A percentile compares a stretch with the other conserved stretches of the same genome.
Conservation (phyloP, 2,113 vertebrate species). For the Takifugu flavidus region DNA sequence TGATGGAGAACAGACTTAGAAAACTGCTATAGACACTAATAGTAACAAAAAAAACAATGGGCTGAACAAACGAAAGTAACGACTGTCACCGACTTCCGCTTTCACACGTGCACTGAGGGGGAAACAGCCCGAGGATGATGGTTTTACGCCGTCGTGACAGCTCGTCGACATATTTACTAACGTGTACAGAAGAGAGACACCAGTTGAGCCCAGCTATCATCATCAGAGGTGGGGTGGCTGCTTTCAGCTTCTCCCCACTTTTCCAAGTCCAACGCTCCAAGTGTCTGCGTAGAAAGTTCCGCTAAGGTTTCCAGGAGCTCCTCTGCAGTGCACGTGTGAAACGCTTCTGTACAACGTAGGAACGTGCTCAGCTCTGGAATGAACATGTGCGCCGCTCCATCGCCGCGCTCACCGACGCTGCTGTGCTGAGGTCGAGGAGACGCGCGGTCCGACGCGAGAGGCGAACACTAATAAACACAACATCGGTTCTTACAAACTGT, state of each 20-base stretch:
- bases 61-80: slow-evolving; percentile 29
- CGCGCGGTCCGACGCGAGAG: slow-evolving; percentile 13
- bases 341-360: neutral
- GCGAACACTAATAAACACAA: slow-evolving; percentile 11
- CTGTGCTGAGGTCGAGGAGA: slow-evolving; percentile 25
- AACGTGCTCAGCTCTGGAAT: slow-evolving; percentile 7
- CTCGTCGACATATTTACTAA: neutral
- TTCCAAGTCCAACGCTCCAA: too few relatives aligned
- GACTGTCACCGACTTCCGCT: neutral
- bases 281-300: too few relatives aligned
- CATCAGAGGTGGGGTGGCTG: too few relatives aligned
- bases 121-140: neutral
- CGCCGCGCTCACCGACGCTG: slow-evolving; percentile 15
- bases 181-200: too few relatives aligned
- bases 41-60: neutral
- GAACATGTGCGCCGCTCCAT: slow-evolving; percentile 14
- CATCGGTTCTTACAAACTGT: slow-evolving; percentile 7
- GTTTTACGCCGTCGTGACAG: neutral
- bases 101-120: neutral
- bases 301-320: too few relatives aligned
- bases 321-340: too few relatives aligned
- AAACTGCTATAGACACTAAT: neutral
- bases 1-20: slow-evolving; percentile 29
- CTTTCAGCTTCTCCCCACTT: too few relatives aligned
- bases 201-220: too few relatives aligned